These are phyloP conservation scores for Pagrus major DNA, from an alignment of 2,113 vertebrate genomes.

Conservation along the genomic window DNA sequence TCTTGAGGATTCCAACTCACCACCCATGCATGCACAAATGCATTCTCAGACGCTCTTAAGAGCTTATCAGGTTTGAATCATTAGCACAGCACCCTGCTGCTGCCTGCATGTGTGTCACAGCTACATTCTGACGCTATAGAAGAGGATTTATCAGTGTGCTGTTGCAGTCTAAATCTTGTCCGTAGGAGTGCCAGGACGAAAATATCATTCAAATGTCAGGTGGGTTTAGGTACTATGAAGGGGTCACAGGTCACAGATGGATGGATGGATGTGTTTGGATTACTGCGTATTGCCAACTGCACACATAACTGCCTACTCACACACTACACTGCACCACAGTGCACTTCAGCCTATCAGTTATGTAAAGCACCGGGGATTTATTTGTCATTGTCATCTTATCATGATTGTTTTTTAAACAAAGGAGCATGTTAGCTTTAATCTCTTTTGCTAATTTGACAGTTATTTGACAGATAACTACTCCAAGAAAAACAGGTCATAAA, in stretches of 20 bases:
- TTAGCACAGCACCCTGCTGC: conserved; percentile 19
- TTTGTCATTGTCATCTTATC: conserved; percentile 10
- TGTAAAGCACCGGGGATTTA: conserved; percentile 1
- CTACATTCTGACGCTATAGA: conserved; percentile 23
- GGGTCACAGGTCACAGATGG: conserved; percentile 49
- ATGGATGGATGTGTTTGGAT: conserved; percentile 42
- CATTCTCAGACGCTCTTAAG: conserved; percentile 44
- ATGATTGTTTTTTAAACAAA: conserved; percentile 8
- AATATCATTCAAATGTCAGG: conserved; percentile 77
- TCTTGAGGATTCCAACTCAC: conserved; percentile 52
- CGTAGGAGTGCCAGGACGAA: conserved; percentile 46
- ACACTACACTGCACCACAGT: neutral
- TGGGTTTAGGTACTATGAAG: conserved; percentile 46
- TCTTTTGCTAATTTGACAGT: conserved; percentile 17
- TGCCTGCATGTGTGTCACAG: conserved; percentile 29
- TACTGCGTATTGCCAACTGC: conserved; percentile 19
- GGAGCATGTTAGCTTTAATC: conserved; percentile 25
- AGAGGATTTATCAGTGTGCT: conserved; percentile 42
- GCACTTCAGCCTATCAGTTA: conserved; percentile 3
- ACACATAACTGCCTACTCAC: neutral
- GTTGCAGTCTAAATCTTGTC: conserved; percentile 26
- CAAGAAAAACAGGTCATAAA: conserved; percentile 4
- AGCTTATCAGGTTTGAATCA: conserved; percentile 60
- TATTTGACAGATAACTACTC: neutral
- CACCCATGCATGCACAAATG: conserved; percentile 29